These are phyloP conservation scores for Isotomurus palustris DNA, from an alignment of 2,888 invertebrate genomes.

Conservation along the genomic window DNA sequence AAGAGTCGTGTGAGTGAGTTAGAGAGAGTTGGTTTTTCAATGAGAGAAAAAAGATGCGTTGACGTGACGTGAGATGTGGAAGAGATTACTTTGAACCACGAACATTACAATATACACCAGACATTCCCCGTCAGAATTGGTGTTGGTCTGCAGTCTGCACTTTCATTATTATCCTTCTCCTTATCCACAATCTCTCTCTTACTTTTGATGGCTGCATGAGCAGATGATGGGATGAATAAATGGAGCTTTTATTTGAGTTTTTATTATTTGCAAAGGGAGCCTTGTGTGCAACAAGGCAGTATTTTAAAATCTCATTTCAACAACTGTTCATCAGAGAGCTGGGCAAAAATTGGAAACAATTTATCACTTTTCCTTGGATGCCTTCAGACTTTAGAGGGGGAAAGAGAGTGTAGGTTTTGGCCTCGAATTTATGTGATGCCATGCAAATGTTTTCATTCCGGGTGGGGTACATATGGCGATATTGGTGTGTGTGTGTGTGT, in stretches of 20 bases:
- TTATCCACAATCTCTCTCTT: too few species aligned
- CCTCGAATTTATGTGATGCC: constrained; percentile 4
- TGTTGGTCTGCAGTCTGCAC: too few species aligned
- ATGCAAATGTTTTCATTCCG: constrained; percentile 6
- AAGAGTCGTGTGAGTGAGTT: constrained; percentile 5
- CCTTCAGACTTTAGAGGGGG: neutral
- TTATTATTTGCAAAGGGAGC: too few species aligned
- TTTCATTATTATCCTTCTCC: too few species aligned
- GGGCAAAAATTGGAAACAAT: constrained; percentile 1
- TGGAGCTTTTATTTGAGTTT: too few species aligned
- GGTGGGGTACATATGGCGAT: too few species aligned
- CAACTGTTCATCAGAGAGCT: neutral
- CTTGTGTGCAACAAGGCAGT: too few species aligned
- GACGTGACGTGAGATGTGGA: constrained; percentile 21
- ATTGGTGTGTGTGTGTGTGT: too few species aligned
- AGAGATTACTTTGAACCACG: constrained; percentile 14
- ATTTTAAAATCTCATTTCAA: constrained; percentile 5
- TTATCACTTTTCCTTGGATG: constrained; percentile 1
- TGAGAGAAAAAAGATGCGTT: constrained; percentile 8
- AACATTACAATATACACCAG: neutral
- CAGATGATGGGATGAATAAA: too few species aligned
- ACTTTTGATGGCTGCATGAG: too few species aligned
- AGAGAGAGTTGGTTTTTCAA: neutral
- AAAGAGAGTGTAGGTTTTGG: constrained; percentile 2
- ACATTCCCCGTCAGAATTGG: too few species aligned